A percentile compares a stretch with the other conserved stretches of the same genome.
phyloP scores from a whole-genome alignment of 2,113 vertebrate species.

The Ardeotis arabs region DNA sequence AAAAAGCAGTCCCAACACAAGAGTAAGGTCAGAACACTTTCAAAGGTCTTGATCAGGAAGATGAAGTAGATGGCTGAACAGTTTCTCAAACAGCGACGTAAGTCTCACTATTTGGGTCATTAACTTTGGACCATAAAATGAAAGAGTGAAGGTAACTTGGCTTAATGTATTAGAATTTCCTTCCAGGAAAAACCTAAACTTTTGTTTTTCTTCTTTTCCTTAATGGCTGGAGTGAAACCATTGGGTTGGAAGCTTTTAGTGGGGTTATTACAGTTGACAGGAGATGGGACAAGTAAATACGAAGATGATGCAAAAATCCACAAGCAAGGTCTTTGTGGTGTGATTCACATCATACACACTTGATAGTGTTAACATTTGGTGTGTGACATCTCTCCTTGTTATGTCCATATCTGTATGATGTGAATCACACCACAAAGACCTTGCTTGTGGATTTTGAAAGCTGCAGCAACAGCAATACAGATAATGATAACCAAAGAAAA shows the following conservation, averaged over 20 bases:
- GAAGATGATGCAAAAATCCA: neutral
- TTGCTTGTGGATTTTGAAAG: neutral
- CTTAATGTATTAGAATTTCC: neutral
- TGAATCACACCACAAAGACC: too few species aligned
- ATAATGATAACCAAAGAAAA: neutral
- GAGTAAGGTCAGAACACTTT: neutral
- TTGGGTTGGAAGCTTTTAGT: neutral
- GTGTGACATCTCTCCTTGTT: neutral
- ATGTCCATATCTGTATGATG: neutral
- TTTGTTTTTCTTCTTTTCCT: neutral
- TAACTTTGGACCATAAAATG: neutral
- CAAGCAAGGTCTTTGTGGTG: neutral
- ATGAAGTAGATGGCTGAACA: neutral
- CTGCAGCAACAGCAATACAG: neutral
- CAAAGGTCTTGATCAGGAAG: neutral
- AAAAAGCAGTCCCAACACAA: neutral
- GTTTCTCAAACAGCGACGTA: neutral
- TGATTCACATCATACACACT: neutral
- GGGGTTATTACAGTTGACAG: neutral
- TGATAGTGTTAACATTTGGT: neutral
- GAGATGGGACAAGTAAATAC: neutral
- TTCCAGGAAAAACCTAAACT: neutral
- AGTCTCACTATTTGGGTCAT: neutral
- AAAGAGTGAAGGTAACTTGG: neutral
- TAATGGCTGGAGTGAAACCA: neutral